A percentile compares a stretch with the other conserved stretches of the same genome.
Conservation (phyloP, 2,797 vertebrate species). For the Crypturellus tataupa region DNA sequence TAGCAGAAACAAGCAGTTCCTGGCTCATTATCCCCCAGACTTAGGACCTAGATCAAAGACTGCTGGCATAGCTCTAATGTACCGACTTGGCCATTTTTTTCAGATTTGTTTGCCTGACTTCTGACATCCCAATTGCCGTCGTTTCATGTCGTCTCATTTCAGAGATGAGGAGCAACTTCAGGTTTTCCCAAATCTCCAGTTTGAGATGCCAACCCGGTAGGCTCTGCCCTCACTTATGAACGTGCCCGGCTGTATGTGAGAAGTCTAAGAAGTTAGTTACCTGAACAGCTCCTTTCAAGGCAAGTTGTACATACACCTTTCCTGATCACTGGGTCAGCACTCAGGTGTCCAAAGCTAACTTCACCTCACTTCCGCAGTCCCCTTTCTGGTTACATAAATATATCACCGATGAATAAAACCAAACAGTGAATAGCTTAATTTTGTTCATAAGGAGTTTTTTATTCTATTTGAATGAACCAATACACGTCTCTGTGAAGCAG, state of each 20-base stretch:
- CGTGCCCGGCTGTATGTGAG: background rate
- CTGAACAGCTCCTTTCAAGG: background rate
- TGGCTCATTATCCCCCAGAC: background rate
- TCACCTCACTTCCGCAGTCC: background rate
- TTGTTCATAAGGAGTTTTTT: conserved; percentile 3
- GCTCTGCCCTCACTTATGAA: background rate
- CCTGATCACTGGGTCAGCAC: background rate
- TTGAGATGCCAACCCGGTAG: background rate
- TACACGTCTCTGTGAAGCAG: conserved; percentile 18
- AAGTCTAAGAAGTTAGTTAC: background rate
- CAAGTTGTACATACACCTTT: background rate
- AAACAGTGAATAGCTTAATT: background rate
- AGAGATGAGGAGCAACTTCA: background rate
- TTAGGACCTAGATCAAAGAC: conserved; percentile 2
- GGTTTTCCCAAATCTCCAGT: background rate
- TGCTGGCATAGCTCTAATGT: background rate
- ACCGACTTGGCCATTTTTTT: background rate
- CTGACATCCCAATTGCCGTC: background rate
- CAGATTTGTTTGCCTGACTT: background rate
- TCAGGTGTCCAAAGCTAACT: no score
- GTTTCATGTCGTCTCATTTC: background rate
- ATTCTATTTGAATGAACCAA: conserved; percentile 28
- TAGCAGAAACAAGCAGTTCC: background rate
- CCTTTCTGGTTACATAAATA: background rate
- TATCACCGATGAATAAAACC: conserved; percentile 12